Percentiles rank a stretch among this genome's conserved stretches.
These are phyloP conservation scores for Drosophila mojavensis DNA, from an alignment of 1,140 invertebrate genomes.

Conservation along the genomic window DNA sequence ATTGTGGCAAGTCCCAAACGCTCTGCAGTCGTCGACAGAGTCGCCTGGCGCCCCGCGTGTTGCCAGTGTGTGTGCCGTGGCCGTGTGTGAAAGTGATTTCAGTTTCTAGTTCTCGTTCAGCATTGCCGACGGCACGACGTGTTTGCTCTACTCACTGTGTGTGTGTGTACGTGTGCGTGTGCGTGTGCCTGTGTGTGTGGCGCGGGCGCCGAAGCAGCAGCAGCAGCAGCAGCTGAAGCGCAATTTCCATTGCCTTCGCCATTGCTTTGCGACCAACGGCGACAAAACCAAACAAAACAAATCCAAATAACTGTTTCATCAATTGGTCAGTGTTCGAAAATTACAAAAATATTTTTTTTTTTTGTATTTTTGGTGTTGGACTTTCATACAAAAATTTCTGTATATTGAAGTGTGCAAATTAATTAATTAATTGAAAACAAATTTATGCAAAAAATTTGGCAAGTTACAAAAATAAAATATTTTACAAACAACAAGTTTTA, in stretches of 20 bases:
- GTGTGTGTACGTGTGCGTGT: not conserved
- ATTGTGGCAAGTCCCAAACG: slow-evolving; percentile 33
- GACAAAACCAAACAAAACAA: slow-evolving; percentile 26
- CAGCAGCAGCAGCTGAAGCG: slow-evolving; percentile 28
- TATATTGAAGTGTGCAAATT: not conserved
- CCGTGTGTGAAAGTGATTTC: slow-evolving; percentile 38
- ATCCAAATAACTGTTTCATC: slow-evolving; percentile 22
- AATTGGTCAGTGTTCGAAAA: slow-evolving; percentile 17
- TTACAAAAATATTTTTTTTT: slow-evolving; percentile 11
- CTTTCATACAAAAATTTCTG: not conserved
- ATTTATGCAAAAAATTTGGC: slow-evolving; percentile 4
- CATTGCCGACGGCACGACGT: slow-evolving; percentile 81
- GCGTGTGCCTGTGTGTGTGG: slow-evolving; percentile 10
- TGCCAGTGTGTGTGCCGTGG: slow-evolving; percentile 25
- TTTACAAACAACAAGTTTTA: not conserved
- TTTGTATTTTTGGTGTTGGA: slow-evolving; percentile 37
- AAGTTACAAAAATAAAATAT: slow-evolving; percentile 1
- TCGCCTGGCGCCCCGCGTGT: slow-evolving; percentile 27
- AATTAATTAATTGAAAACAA: not conserved
- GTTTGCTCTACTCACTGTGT: slow-evolving; percentile 49
- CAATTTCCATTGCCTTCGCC: slow-evolving; percentile 37
- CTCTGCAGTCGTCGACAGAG: slow-evolving; percentile 46
- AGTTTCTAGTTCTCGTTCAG: slow-evolving; percentile 79
- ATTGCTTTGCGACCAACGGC: slow-evolving; percentile 29
- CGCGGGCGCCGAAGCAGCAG: slow-evolving; percentile 32